These are phyloP conservation scores for Acomys russatus DNA, from an alignment of 2,797 vertebrate species.

Conservation along the genomic window DNA sequence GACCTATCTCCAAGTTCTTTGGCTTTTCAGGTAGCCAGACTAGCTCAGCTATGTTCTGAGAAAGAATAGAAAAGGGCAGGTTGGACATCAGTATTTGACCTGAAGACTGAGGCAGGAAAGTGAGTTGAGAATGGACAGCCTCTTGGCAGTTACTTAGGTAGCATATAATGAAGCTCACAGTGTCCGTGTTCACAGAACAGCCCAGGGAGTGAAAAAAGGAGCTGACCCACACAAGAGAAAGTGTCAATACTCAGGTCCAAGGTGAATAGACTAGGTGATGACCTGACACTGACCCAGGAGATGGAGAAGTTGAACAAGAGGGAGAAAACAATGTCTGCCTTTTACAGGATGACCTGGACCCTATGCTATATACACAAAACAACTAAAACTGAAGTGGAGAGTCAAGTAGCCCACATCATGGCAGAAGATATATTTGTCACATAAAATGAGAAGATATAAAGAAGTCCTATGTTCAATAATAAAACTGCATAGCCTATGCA, in stretches of 20 bases:
- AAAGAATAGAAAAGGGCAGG: neutral
- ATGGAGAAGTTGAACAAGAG: neutral
- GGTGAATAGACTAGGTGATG: too few species aligned
- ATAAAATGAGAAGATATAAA: neutral
- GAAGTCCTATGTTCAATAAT: neutral
- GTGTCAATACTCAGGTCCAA: neutral
- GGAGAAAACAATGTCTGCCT: neutral
- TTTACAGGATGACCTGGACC: neutral
- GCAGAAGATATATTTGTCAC: neutral
- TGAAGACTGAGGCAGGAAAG: neutral
- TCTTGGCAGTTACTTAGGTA: neutral
- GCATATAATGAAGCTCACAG: neutral
- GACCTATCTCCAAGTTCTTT: neutral
- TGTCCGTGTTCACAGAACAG: neutral
- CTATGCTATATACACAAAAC: neutral
- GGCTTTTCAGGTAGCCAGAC: neutral
- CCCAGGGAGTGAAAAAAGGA: neutral
- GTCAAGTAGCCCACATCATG: neutral
- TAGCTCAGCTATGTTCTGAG: neutral
- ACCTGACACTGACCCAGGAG: neutral
- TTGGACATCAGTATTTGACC: neutral
- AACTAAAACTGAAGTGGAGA: neutral
- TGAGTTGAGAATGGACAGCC: neutral
- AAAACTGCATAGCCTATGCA: neutral
- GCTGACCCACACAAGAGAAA: neutral